Evolutionary conservation across 1,140 invertebrate genomes (phyloP).

Genomic region (Bradysia coprophila): DNA sequence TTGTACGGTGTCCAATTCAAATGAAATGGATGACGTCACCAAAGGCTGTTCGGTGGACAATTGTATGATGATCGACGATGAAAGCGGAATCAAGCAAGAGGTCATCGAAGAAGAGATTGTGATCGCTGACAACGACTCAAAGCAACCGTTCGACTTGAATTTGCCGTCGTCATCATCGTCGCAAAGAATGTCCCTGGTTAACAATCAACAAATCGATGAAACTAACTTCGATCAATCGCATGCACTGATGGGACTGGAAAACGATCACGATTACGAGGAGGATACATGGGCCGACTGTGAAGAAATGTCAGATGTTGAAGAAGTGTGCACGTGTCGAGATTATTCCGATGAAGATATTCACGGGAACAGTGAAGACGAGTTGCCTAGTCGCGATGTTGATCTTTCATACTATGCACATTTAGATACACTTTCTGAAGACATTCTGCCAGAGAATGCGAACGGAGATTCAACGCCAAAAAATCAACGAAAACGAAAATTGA

Average conservation of each 20-base stretch:
- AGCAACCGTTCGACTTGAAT: too few species aligned
- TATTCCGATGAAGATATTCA: constrained; percentile 3
- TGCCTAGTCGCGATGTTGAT: constrained; percentile 8
- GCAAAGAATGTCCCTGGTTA: background rate
- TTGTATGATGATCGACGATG: too few species aligned
- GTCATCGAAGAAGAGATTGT: too few species aligned
- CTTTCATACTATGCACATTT: constrained; percentile 8
- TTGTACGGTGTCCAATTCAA: too few species aligned
- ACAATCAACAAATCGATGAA: background rate
- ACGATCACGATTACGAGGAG: constrained; percentile 4
- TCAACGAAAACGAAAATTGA: constrained; percentile 21
- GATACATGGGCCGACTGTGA: constrained; percentile 23
- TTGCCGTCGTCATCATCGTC: background rate
- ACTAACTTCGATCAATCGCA: background rate
- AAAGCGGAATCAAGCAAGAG: too few species aligned
- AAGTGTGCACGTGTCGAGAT: constrained; percentile 21
- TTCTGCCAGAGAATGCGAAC: background rate
- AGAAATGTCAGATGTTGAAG: constrained; percentile 19
- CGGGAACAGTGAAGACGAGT: constrained; percentile 2
- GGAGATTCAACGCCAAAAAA: background rate
- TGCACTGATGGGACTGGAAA: background rate
- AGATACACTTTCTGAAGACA: constrained; percentile 9
- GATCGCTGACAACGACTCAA: too few species aligned
- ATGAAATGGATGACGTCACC: too few species aligned
- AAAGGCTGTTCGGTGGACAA: too few species aligned